Evolutionary conservation across 2,113 vertebrate genomes (phyloP), one percentile per base, ranked within the genome.

Genomic region (Brachypteracias leptosomus): DNA sequence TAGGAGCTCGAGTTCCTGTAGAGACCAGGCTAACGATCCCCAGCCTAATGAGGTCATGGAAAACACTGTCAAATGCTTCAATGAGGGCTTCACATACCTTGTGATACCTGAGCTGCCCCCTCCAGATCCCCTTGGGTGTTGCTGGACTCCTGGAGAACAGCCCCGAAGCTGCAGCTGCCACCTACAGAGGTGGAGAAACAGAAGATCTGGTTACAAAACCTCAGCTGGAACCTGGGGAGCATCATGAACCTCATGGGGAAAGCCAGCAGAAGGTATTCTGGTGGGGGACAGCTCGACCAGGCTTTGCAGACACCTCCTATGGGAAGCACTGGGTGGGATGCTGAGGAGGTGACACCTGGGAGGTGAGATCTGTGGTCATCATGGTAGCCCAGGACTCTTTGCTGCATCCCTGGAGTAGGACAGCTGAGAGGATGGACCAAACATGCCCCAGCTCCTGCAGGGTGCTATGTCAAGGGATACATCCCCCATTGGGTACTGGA

Each of bases 41-140:
- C 76, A 84, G 65, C 46, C 52, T 84, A 84, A 81, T 95, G 95
- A 95, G 73, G 76, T 97, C 72, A 89, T 68, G 95, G 91, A 97
- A 95, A 95, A 63, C 42, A 22, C 62, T 83, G 80, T 81, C 91
- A 89, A 78, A 90, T 47, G 80, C 42, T 81, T 35, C 83, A 95
- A 68, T 74, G 65, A 61, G 93, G 76, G 38, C 42, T 59, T 92
- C 89, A 95, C 76, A 85, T 94, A 92, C 73, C 89, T 95, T 93
- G 68, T 67, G 65, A 67, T 55, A 95, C 96, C 95, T 96, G 93
- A 97, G 89, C 83, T 57, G 21, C 47, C 84, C 61, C 73, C 59
- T 47, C 55, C 19, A 0, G 85, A 77, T 44, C 81, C 62, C 20
- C 6, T n/a, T 44, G 59, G 5, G 40, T 6, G 2, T 33, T 71